Conservation (phyloP, 2,797 vertebrate genomes). For the Diplodus sargus region DNA sequence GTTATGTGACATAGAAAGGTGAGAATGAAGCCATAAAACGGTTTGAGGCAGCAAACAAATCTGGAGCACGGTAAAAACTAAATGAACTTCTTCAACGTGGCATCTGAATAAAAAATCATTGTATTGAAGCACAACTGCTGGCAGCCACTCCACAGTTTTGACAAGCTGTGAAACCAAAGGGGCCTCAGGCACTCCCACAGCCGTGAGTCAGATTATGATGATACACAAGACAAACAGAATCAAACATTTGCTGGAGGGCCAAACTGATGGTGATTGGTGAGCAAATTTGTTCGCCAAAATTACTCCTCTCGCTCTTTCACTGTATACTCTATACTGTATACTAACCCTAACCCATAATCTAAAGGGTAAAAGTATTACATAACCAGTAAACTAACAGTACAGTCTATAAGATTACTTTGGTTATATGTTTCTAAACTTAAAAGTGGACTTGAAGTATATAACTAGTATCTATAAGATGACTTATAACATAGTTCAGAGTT, state of each 20-base stretch:
- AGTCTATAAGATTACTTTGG: no score
- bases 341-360: no score
- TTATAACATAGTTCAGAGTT: no score
- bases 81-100: conserved; percentile 17
- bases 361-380: no score
- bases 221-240: conserved; percentile 11
- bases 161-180: conserved; percentile 21
- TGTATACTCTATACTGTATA: no score
- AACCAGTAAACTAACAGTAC: no score
- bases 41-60: conserved; percentile 3
- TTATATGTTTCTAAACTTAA: no score
- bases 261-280: conserved; percentile 1
- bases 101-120: neutral
- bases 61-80: conserved; percentile 10
- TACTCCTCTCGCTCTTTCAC: neutral
- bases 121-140: neutral
- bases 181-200: conserved; percentile 4
- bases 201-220: conserved; percentile 5
- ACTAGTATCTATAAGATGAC: no score
- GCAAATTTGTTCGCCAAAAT: conserved; percentile 3
- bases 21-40: conserved; percentile 45
- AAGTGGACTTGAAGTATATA: no score
- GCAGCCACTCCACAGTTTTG: conserved; percentile 2
- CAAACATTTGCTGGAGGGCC: neutral
- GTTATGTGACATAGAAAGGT: conserved; percentile 50